Conservation (phyloP, 2,888 invertebrate species). For the Carabus problematicus region DNA sequence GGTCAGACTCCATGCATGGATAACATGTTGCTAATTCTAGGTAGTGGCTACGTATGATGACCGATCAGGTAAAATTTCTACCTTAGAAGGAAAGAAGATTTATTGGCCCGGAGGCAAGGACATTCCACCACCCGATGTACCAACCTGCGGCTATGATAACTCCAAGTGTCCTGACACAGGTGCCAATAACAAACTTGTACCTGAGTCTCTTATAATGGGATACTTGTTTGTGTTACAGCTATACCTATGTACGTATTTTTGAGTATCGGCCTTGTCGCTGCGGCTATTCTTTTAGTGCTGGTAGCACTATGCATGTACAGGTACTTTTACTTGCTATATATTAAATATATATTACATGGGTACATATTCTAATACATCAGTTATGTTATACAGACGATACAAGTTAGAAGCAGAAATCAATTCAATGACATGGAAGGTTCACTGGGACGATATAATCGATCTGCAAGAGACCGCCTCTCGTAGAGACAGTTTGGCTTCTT, state of each 20-base stretch:
- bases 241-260: slow-evolving; percentile 29
- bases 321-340: background rate
- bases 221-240: slow-evolving; percentile 12
- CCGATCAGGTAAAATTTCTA: slow-evolving; percentile 76
- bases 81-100: slow-evolving; percentile 75
- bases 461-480: slow-evolving; percentile 48
- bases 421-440: slow-evolving; percentile 96
- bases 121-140: slow-evolving; percentile 86
- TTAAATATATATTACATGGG: background rate
- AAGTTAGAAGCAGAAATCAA: slow-evolving; percentile 78
- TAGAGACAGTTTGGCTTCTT: slow-evolving; percentile 33
- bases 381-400: slow-evolving; percentile 11
- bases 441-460: slow-evolving; percentile 76
- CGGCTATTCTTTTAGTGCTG: slow-evolving; percentile 12
- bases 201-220: background rate
- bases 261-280: slow-evolving; percentile 10
- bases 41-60: slow-evolving; percentile 93
- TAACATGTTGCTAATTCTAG: slow-evolving; percentile 57
- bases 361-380: background rate
- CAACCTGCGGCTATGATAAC: slow-evolving; percentile 91
- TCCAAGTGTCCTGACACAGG: slow-evolving; percentile 68
- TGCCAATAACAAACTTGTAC: background rate
- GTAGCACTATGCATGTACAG: slow-evolving; percentile 23
- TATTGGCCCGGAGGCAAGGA: slow-evolving; percentile 85
- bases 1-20: too few species aligned